Conservation (phyloP, 2,797 vertebrate species). For the Clarias laeviceps region DNA sequence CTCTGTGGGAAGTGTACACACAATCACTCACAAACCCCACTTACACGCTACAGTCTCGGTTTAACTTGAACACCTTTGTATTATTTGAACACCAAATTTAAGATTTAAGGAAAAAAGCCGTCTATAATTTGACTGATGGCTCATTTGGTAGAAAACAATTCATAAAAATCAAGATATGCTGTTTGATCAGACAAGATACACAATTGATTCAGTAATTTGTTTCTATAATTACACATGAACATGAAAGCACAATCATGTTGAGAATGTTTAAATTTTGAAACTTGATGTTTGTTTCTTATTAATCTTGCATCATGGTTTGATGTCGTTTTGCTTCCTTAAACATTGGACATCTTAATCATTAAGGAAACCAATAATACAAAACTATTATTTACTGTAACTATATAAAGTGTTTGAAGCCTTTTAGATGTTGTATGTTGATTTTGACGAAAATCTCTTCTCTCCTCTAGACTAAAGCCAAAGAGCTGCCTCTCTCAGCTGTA, state of each 20-base stretch:
- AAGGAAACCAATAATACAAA: background rate
- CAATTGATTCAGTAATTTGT: background rate
- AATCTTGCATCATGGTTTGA: background rate
- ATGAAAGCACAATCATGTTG: background rate
- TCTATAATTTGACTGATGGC: background rate
- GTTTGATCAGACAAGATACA: background rate
- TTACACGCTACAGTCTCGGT: too few relatives aligned
- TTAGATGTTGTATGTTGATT: too few relatives aligned
- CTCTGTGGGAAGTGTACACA: too few relatives aligned
- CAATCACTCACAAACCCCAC: too few relatives aligned
- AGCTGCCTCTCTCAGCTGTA: conserved; percentile 93
- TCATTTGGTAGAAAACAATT: background rate
- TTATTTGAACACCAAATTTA: background rate
- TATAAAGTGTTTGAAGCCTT: too few relatives aligned
- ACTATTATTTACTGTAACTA: background rate
- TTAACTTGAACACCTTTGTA: background rate
- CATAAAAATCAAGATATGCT: background rate
- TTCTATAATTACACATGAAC: background rate
- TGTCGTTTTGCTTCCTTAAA: background rate
- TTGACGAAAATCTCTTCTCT: background rate
- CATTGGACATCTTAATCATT: background rate
- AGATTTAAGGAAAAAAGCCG: background rate
- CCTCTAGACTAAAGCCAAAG: conserved; percentile 90
- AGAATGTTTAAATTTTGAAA: background rate
- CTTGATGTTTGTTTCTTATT: background rate